phyloP scores from a whole-genome alignment of 2,888 invertebrate species.

The Xanthorhoe spadicearia region DNA sequence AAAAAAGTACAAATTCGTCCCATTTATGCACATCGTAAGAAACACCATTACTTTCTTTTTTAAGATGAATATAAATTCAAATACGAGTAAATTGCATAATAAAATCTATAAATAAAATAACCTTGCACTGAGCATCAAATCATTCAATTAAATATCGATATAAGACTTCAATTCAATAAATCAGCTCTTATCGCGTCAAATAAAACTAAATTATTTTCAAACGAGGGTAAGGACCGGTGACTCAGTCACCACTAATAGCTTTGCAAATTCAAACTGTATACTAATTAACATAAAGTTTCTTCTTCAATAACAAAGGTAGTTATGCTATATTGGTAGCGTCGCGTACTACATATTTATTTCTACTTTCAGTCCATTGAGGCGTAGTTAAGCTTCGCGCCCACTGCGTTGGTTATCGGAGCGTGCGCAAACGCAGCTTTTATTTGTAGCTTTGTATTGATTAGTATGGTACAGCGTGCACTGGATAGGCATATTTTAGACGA shows the following conservation, averaged over 20 bases:
- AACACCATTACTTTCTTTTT: no score
- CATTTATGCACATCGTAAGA: no score
- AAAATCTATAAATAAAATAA: background rate
- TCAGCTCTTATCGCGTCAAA: conserved; percentile 41
- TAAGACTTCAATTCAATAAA: conserved; percentile 36
- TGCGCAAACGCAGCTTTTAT: no score
- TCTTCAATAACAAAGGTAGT: conserved; percentile 32
- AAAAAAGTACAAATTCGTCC: no score
- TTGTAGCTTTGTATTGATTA: no score
- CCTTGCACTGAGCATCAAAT: background rate
- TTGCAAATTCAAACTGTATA: conserved; percentile 36
- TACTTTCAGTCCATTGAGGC: conserved; percentile 59
- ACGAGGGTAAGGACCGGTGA: conserved; percentile 77
- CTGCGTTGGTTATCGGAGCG: no score
- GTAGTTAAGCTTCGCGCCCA: no score
- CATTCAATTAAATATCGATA: conserved; percentile 20
- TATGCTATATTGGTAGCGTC: conserved; percentile 42
- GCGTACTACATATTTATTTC: conserved; percentile 60
- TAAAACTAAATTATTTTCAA: conserved; percentile 60
- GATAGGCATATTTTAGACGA: no score
- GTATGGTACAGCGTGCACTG: no score
- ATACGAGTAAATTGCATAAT: no score
- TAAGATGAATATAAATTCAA: no score
- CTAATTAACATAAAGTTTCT: conserved; percentile 42
- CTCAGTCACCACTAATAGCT: conserved; percentile 22